Evolutionary conservation across 2,797 vertebrate genomes (phyloP), one percentile per base, ranked within the genome.

Genomic region (Hipposideros larvatus): DNA sequence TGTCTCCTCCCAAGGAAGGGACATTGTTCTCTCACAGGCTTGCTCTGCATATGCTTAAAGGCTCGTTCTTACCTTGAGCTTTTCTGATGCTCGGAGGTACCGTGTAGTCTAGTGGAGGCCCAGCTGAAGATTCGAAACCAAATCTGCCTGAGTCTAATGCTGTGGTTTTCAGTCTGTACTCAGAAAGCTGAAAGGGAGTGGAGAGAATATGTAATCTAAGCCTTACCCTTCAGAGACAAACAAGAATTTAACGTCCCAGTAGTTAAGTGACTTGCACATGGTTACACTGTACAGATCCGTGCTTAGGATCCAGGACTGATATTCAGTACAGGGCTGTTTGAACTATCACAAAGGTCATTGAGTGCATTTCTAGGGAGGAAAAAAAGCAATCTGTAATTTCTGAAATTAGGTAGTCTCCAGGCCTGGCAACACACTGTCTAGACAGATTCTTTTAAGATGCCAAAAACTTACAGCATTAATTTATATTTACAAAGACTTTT

Each of bases 401-500:
- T 92, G 43, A 90, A 84, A 86, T 41, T n/a, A 80, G 4, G 43
- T 71, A 41, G 31, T 79, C 34, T 88, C 14, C 26, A 83, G 55
- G 34, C 11, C 26, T 88, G 15, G 74, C 77, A 10, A 92, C 8
- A 53, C 51, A 82, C 11, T 91, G 11, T 89, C 57, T 19, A 83
- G 34, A 43, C 11, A 93, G 59, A 82, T 80, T 74, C 5, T 86
- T 94, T 53, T 65, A 80, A 55, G 19, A 87, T 75, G 2, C 15
- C 41, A 15, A 51, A 87, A 82, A 22, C 2, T 22, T 87, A 34
- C 9, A 85, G 10, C 43, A 75, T 86, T 84, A 53, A 15, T 90
- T 95, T 89, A 77, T 55, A 80, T 94, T 65, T 96, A 84, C 10
- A 48, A 89, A 94, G 34, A 46, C 31, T 87, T 97, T 92, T 51